These are phyloP conservation scores for Lochmaea capreae DNA, from an alignment of 2,888 invertebrate genomes.

Conservation along the genomic window DNA sequence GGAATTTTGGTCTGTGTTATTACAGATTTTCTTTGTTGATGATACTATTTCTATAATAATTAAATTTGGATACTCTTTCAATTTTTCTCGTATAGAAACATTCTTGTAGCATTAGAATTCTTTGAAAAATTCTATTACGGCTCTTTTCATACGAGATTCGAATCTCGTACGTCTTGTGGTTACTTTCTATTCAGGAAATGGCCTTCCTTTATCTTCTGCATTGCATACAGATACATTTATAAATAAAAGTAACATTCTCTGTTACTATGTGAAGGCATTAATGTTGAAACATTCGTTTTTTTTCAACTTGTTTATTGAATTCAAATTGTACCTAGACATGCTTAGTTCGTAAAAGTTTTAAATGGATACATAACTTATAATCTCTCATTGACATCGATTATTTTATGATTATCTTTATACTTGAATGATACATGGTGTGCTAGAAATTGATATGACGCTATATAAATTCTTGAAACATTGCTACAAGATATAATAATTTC, in stretches of 20 bases:
- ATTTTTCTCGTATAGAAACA: neutral
- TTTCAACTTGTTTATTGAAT: constrained; percentile 13
- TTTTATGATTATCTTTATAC: neutral
- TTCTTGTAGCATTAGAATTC: constrained; percentile 14
- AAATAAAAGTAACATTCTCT: constrained; percentile 34
- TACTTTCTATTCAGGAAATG: constrained; percentile 58
- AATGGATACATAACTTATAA: neutral
- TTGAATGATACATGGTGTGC: too few relatives aligned
- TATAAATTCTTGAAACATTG: too few relatives aligned
- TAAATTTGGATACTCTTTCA: neutral
- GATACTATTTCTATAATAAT: too few relatives aligned
- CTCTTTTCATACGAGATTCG: constrained; percentile 22
- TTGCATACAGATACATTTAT: constrained; percentile 48
- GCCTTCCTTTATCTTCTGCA: constrained; percentile 51
- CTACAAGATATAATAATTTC: too few relatives aligned
- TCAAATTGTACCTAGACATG: constrained; percentile 4
- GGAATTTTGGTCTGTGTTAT: too few relatives aligned
- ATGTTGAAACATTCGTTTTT: constrained; percentile 29
- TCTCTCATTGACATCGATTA: neutral
- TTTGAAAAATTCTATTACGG: constrained; percentile 21
- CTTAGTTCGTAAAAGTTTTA: neutral
- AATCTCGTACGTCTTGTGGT: constrained; percentile 30
- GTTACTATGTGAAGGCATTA: constrained; percentile 32
- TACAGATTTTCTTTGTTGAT: too few relatives aligned
- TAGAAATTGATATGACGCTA: too few relatives aligned